phyloP scores from a whole-genome alignment of 37 sponge, comb jelly and placozoan genomes.

The Tethya wilhelma region DNA sequence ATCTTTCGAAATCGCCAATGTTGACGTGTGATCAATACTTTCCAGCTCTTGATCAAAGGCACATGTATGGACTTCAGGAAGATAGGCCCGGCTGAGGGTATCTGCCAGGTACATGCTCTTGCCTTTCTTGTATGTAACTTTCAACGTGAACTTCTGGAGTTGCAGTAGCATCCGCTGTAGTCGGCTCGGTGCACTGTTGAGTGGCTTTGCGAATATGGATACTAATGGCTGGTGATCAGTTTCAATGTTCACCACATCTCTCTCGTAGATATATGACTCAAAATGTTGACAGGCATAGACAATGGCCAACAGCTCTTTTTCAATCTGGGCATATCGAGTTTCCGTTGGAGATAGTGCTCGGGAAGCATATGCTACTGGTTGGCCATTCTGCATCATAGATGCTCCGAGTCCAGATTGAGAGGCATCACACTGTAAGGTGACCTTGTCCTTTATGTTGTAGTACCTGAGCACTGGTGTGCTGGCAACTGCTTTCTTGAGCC shows the following conservation, averaged over 20 bases:
- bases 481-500: constrained; percentile 26
- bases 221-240: constrained; percentile 62
- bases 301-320: constrained; percentile 64
- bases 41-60: not conserved
- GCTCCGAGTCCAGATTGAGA: constrained; percentile 39
- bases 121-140: constrained; percentile 33
- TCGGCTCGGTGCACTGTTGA: constrained; percentile 42
- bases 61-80: constrained; percentile 11
- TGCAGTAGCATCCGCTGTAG: constrained; percentile 53
- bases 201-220: constrained; percentile 41
- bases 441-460: constrained; percentile 28
- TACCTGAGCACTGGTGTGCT: constrained; percentile 31
- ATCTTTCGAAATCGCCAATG: constrained; percentile 11
- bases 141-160: constrained; percentile 51
- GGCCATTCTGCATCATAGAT: constrained; percentile 15
- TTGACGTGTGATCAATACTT: constrained; percentile 26
- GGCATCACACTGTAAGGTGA: constrained; percentile 38
- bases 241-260: constrained; percentile 27
- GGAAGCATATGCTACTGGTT: constrained; percentile 56
- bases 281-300: constrained; percentile 62
- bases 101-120: constrained; percentile 39
- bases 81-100: constrained; percentile 47
- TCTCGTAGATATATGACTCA: constrained; percentile 46
- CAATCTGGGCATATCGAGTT: constrained; percentile 53
- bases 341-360: constrained; percentile 28